Conservation (phyloP, 2,113 vertebrate genomes). For the Rattus norvegicus region DNA sequence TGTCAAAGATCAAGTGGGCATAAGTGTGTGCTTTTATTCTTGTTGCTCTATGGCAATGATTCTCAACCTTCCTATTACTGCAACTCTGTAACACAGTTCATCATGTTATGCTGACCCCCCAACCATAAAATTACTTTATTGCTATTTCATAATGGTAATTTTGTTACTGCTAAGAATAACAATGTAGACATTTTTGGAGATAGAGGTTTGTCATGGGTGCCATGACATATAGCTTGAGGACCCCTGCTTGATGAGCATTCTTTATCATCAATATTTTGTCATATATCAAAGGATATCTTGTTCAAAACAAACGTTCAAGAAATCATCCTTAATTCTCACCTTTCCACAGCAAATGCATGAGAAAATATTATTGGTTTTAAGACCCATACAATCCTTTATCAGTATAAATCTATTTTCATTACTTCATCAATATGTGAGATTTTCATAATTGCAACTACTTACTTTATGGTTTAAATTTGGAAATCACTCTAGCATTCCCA, state of each 20-base stretch:
- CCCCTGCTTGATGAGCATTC: neutral
- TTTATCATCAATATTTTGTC: neutral
- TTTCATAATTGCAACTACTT: neutral
- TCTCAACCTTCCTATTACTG: neutral
- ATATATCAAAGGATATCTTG: neutral
- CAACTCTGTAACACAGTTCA: neutral
- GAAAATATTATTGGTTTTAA: neutral
- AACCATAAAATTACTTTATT: neutral
- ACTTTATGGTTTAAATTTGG: neutral
- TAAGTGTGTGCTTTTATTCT: no score
- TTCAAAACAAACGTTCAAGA: neutral
- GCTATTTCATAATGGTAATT: neutral
- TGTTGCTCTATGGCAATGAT: neutral
- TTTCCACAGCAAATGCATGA: neutral
- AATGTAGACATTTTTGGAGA: neutral
- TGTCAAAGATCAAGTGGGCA: no score
- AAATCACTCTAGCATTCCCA: neutral
- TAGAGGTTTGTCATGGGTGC: neutral
- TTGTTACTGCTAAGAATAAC: neutral
- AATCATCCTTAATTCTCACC: neutral
- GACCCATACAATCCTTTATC: neutral
- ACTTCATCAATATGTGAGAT: neutral
- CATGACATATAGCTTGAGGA: neutral
- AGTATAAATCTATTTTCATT: neutral
- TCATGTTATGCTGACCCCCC: neutral